Evolutionary conservation across 2,113 vertebrate species (phyloP).

Genomic region (Zonotrichia leucophrys): DNA sequence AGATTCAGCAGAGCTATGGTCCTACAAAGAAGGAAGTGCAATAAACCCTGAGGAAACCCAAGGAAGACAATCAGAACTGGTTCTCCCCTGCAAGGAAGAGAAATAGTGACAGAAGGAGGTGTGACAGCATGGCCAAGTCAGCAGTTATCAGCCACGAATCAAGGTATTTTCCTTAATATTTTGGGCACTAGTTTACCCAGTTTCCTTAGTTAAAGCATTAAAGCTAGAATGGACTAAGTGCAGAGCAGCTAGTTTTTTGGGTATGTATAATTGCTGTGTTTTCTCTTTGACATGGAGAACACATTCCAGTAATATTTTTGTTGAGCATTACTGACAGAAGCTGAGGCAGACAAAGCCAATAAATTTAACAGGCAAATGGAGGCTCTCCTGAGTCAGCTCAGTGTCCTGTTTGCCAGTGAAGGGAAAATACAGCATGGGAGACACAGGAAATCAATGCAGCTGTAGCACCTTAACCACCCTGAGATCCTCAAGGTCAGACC

Average conservation of each 20-base stretch:
- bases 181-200: accelerated
- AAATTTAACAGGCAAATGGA: slow-evolving; percentile 41
- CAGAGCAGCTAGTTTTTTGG: neutral
- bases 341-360: slow-evolving; percentile 23
- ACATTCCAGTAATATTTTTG: neutral
- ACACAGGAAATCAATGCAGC: slow-evolving; percentile 43
- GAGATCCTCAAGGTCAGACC: slow-evolving; percentile 25
- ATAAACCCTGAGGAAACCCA: neutral
- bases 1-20: neutral
- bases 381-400: slow-evolving; percentile 7
- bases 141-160: accelerated
- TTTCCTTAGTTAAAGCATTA: neutral
- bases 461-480: neutral
- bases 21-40: neutral
- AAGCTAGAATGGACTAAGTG: slow-evolving; percentile 32
- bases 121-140: neutral
- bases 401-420: slow-evolving; percentile 8
- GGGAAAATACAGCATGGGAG: slow-evolving; percentile 33
- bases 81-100: neutral
- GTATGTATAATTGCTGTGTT: slow-evolving; percentile 11
- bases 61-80: neutral
- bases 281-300: slow-evolving; percentile 8
- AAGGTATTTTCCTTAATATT: neutral
- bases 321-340: slow-evolving; percentile 16
- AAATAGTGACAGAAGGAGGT: neutral